Conservation (phyloP, 2,797 vertebrate genomes). For the Catamblyrhynchus diadema region DNA sequence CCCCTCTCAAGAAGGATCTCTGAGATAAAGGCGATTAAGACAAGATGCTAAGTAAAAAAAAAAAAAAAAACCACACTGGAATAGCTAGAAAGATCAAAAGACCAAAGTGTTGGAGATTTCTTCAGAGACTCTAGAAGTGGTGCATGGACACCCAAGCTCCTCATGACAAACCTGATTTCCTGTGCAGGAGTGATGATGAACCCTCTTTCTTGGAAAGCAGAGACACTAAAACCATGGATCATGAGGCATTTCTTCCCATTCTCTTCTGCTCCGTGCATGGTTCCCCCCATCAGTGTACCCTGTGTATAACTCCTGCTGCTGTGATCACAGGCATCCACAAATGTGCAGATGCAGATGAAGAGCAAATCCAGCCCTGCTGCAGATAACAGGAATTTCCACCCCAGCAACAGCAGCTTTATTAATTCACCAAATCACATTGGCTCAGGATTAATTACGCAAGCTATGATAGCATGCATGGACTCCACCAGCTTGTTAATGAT, state of each 20-base stretch:
- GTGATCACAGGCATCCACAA: neutral
- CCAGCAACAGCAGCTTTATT: slow-evolving; percentile 34
- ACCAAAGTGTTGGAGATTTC: neutral
- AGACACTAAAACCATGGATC: neutral
- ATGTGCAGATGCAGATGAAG: neutral
- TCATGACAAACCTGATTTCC: neutral
- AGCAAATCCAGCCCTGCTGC: slow-evolving; percentile 17
- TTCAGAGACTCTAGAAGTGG: neutral
- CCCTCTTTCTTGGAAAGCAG: neutral
- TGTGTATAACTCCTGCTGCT: neutral
- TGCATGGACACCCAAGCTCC: accelerated
- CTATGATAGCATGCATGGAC: neutral
- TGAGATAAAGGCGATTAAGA: neutral
- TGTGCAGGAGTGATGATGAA: accelerated
- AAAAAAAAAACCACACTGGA: accelerated
- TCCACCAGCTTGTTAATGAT: slow-evolving; percentile 12
- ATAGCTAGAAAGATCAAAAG: neutral
- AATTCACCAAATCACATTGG: neutral
- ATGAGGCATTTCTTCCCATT: neutral
- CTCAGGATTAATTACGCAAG: slow-evolving; percentile 20
- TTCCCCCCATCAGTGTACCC: neutral
- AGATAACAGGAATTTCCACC: slow-evolving; percentile 44
- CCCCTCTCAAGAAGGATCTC: neutral
- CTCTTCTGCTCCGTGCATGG: neutral
- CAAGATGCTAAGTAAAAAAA: neutral